phyloP scores from a whole-genome alignment of 1,140 invertebrate species.

The Ostrea edulis region DNA sequence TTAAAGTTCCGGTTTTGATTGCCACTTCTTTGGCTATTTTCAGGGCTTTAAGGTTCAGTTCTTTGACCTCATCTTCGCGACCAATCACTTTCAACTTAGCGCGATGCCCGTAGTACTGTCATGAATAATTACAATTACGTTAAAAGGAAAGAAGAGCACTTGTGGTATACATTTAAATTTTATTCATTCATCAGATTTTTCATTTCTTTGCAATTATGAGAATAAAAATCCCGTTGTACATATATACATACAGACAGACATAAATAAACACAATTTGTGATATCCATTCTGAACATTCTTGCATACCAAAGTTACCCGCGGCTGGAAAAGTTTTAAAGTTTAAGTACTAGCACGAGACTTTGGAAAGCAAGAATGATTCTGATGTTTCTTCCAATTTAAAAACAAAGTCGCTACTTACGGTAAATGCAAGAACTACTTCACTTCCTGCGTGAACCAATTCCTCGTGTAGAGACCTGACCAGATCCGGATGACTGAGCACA shows the following conservation, averaged over 20 bases:
- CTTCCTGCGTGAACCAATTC: constrained; percentile 74
- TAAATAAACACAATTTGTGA: too few species aligned
- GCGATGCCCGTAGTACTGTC: constrained; percentile 73
- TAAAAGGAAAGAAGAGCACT: neutral
- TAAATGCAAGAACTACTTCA: constrained; percentile 72
- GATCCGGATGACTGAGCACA: constrained; percentile 66
- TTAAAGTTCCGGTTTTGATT: constrained; percentile 65
- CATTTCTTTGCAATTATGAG: too few species aligned
- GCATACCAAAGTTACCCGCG: too few species aligned
- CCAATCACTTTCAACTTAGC: constrained; percentile 68
- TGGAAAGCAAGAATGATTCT: too few species aligned
- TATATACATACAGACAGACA: too few species aligned
- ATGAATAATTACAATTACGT: neutral
- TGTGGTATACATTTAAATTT: neutral
- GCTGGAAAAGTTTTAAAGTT: too few species aligned
- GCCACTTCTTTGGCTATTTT: constrained; percentile 70
- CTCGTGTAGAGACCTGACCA: constrained; percentile 62
- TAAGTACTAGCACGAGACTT: too few species aligned
- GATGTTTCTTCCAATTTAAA: too few species aligned
- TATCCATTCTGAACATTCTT: too few species aligned
- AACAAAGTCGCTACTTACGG: constrained; percentile 49
- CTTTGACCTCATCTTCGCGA: constrained; percentile 66
- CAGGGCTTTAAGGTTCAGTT: constrained; percentile 67
- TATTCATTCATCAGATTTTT: too few species aligned
- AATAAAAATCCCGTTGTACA: too few species aligned